Evolutionary conservation across 2,797 vertebrate genomes (phyloP).

Genomic region (Anabacerthia variegaticeps): DNA sequence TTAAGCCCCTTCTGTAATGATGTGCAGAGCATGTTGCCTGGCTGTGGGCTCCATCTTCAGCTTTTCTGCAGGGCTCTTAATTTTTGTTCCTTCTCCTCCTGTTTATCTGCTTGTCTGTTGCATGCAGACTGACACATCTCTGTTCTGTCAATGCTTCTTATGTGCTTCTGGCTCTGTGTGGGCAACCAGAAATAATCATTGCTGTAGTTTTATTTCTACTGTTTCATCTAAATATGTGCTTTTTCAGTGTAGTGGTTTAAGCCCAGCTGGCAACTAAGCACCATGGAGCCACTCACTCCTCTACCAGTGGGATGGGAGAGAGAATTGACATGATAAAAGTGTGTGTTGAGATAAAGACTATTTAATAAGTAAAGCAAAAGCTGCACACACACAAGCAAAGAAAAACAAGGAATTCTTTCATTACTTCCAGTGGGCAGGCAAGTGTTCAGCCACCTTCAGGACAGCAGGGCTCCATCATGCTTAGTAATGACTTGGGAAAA

Average conservation of each 20-base stretch:
- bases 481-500: neutral
- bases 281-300: neutral
- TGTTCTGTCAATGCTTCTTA: neutral
- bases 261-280: neutral
- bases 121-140: rapidly evolving
- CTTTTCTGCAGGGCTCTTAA: neutral
- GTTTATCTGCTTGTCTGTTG: neutral
- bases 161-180: neutral
- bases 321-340: neutral
- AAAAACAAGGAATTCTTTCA: neutral
- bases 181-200: neutral
- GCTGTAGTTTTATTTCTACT: neutral
- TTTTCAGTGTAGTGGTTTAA: neutral
- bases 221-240: neutral
- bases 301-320: neutral
- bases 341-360: neutral
- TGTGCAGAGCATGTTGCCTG: neutral
- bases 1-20: neutral
- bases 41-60: neutral
- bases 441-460: neutral
- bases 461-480: neutral
- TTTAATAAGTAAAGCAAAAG: neutral
- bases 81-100: neutral
- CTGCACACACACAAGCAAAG: neutral
- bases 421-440: neutral